Base-by-base conservation (phyloP, 2,113 vertebrate species). In the Condylura cristata region DNA sequence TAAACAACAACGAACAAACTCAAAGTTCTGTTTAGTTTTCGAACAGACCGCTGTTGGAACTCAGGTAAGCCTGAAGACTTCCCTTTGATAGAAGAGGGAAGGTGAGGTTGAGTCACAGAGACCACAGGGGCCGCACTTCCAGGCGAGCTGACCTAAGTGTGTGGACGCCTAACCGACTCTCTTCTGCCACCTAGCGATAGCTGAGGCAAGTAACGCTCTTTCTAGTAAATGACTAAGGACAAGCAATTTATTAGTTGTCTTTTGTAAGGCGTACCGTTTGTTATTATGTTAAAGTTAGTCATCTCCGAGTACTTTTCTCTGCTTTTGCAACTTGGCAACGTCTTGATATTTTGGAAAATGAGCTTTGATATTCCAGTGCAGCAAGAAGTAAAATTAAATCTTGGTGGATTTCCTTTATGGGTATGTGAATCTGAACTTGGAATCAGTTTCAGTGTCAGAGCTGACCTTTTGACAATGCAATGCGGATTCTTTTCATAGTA, bases 161-260 rank as follows among this genome's bases (percentile, higher is more conserved):
- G 12, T 44, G 18, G 5, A 6, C 4, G 4, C 18, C 0, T 51
- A 8, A 12, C 44, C 4, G 20, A 78, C 90, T 91, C 93, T 88
- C 56, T 56, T 58, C 97, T 90, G 97, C 88, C 95, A 88, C 66
- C 93, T 86, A 93, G 95, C 20, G 86, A 34, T 82, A 48, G 14
- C 6, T 7, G 11, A 14, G 0, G 41, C 12, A 51, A 32, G n/a
- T 56, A 68, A 30, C 4, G 6, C 56, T 78, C 24, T 46, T 74
- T 58, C 26, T n/a, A 34, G 46, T 34, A 8, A 8, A 22, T 51
- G 51, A 85, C 24, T 44, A n/a, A 8, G n/a, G 4, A 17, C 12
- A 16, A 39, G 39, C 44, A 80, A 39, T 30, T 12, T 8, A n/a
- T 12, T 8, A n/a, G 30, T 0, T 48, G 37, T 28, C 26, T 75